A percentile compares a stretch with the other conserved stretches of the same genome.
Conservation (phyloP, 1,140 invertebrate genomes). For the Aradophagus sp. region DNA sequence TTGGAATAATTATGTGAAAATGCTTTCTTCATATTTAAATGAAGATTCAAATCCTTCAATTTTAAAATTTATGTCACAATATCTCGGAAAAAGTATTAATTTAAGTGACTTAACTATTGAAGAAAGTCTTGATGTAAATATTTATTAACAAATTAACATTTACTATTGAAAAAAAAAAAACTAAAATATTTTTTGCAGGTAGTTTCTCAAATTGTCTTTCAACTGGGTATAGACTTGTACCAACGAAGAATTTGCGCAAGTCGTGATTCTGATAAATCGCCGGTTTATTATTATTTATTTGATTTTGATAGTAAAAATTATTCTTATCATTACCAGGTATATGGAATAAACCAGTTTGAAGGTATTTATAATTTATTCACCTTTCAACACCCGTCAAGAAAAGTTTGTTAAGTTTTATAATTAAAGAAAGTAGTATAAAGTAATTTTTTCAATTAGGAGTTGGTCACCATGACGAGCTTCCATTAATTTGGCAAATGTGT, state of each 20-base stretch:
- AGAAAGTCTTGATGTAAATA: conserved; percentile 7
- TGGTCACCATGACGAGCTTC: conserved; percentile 22
- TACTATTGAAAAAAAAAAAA: not conserved
- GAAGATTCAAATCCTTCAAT: conserved; percentile 2
- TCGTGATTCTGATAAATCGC: not conserved
- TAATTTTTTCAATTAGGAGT: conserved; percentile 5
- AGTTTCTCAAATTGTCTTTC: conserved; percentile 10
- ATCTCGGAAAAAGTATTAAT: not conserved
- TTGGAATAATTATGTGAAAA: too few relatives aligned
- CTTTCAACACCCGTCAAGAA: not conserved
- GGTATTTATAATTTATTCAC: conserved; percentile 10
- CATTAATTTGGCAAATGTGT: conserved; percentile 16
- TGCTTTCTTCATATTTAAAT: too few relatives aligned
- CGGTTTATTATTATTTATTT: conserved; percentile 42
- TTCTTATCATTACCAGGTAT: conserved; percentile 17
- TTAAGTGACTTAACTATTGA: not conserved
- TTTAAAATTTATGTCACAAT: conserved; percentile 1
- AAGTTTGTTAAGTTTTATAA: too few relatives aligned
- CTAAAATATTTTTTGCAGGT: conserved; percentile 8
- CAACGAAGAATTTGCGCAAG: conserved; percentile 17
- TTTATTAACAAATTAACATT: not conserved
- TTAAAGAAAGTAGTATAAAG: too few relatives aligned
- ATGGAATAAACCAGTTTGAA: conserved; percentile 5
- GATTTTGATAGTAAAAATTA: conserved; percentile 23
- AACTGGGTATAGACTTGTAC: conserved; percentile 21